Conservation (phyloP, 1,140 invertebrate genomes). For the Goniozus legneri region DNA sequence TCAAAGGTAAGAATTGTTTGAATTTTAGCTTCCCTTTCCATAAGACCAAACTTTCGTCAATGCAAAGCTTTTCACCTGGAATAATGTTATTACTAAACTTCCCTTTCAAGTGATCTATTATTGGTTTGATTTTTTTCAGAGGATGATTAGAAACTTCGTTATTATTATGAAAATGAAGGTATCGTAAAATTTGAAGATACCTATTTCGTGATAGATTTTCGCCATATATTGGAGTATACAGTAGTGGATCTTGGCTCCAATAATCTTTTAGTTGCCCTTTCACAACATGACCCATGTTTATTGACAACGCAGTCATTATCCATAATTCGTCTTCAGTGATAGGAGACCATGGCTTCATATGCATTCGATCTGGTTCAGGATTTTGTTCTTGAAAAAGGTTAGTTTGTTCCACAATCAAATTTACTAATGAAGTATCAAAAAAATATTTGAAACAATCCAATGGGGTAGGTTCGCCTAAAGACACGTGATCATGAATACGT, state of each 20-base stretch:
- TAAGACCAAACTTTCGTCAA: too few species aligned
- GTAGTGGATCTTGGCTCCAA: conserved; percentile 14
- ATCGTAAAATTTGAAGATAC: conserved; percentile 8
- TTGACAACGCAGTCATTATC: conserved; percentile 1
- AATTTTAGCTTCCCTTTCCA: too few species aligned
- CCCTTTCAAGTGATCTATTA: conserved; percentile 1
- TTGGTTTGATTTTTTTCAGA: conserved; percentile 8
- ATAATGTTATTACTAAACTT: conserved; percentile 3
- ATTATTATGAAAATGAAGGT: conserved; percentile 17
- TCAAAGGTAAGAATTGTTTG: too few species aligned
- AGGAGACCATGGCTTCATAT: conserved; percentile 2
- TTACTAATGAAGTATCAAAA: neutral
- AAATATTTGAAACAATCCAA: too few species aligned
- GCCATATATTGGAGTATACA: conserved; percentile 11
- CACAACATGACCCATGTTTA: conserved; percentile 6
- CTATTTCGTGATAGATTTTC: conserved; percentile 12
- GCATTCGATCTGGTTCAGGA: conserved; percentile 1
- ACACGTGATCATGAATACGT: too few species aligned
- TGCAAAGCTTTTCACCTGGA: too few species aligned
- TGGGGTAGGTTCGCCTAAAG: too few species aligned
- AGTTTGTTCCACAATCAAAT: conserved; percentile 2
- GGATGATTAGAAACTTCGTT: conserved; percentile 2
- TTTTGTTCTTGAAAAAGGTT: conserved; percentile 3
- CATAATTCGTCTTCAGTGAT: conserved; percentile 8
- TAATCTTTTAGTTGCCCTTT: too few species aligned